These are phyloP conservation scores for Loxodonta africana DNA, from an alignment of 2,113 vertebrate genomes.

Conservation along the genomic window DNA sequence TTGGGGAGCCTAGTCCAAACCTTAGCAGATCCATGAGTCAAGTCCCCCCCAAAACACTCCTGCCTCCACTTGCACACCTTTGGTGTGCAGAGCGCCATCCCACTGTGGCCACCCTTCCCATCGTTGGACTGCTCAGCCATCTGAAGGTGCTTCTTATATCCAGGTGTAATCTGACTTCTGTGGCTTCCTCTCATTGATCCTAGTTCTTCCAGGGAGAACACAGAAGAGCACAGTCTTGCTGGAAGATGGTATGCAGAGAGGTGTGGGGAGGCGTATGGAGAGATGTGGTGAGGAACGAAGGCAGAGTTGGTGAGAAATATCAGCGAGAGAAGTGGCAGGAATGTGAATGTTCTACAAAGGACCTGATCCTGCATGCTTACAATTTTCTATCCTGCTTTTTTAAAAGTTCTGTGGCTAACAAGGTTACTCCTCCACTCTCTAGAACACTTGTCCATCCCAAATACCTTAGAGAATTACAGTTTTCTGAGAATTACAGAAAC, in stretches of 20 bases:
- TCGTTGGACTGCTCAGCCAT: neutral
- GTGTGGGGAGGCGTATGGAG: neutral
- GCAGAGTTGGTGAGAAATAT: neutral
- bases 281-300: neutral
- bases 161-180: neutral
- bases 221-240: neutral
- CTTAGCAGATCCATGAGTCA: neutral
- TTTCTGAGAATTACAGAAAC: neutral
- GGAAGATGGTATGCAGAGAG: constrained; percentile 8
- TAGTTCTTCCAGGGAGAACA: neutral
- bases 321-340: neutral
- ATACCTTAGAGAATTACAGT: neutral
- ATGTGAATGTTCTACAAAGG: neutral
- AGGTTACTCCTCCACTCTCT: neutral
- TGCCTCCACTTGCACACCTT: neutral
- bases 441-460: neutral
- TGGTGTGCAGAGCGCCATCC: neutral
- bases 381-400: neutral
- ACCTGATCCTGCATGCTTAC: neutral
- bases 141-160: neutral
- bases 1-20: rapidly evolving
- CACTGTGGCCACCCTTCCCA: neutral
- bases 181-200: neutral
- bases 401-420: neutral
- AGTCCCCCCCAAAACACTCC: neutral